Base-by-base conservation (phyloP, 2,888 invertebrate species). In the Lasius platythorax region DNA sequence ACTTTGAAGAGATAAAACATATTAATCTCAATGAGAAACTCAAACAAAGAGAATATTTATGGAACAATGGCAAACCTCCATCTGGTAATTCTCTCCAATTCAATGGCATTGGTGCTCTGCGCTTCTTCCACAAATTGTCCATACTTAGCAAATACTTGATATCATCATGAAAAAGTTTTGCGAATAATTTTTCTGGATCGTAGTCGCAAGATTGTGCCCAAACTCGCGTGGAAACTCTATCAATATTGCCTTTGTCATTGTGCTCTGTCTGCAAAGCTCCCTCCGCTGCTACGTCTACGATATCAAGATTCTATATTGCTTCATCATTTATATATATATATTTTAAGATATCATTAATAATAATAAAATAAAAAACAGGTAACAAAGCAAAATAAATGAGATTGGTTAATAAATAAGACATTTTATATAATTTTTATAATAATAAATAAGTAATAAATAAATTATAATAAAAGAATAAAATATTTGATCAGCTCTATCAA, bases 91-190 rank as follows among this genome's bases (percentile, higher is more conserved):
- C 92, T n/a, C 96, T 96, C 97, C 97, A 98, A 63, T 96, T 95
- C 66, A 99, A 95, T 0, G 99, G 98, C 2, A 96, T 96, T 0
- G 99, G 99, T 0, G 98, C 96, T 90, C 97, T 96, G 43, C 99
- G 96, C 84, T 97, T 97, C 95, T 98, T 98, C 99, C 99, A 99
- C 78, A 99, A 95, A 94, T 99, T 98, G 91, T 97, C 97, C 99
- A 99, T 99, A 3, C 97, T 97, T 82, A 99, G 95, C 87, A 99
- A 96, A 95, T 99, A 99, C 85, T 98, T 97, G 78, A 99, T 99
- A 94, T 99, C 99, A 94, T 99, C 98, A 86, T 97, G 96, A 95
- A 99, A 99, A 84, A 99, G 96, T 95, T 99, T 99, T 61, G 97
- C 96, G 93, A 99, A 99, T 18, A 99, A 95, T 93, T 98, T 98